Conservation (phyloP, 2,113 vertebrate species). For the Eulemur macaco region DNA sequence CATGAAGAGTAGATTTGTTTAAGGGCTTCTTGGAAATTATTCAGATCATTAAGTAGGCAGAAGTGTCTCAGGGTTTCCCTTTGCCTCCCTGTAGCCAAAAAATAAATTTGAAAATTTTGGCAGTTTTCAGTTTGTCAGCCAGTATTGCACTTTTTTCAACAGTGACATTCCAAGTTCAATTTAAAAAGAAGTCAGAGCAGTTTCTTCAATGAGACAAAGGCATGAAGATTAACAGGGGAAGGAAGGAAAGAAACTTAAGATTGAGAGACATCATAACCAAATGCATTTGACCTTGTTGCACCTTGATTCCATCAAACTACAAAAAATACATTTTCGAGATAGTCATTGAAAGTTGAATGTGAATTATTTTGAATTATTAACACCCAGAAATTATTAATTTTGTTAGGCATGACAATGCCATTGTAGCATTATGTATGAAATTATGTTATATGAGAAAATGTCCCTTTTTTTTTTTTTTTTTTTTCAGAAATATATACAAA, state of each 20-base stretch:
- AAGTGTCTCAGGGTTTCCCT: background rate
- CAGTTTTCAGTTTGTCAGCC: constrained; percentile 86
- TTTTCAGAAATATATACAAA: background rate
- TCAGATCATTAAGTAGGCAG: background rate
- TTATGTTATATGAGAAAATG: constrained; percentile 31
- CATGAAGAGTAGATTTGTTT: constrained; percentile 12
- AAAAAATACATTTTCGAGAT: background rate
- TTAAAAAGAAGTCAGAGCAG: constrained; percentile 83
- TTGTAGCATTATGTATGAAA: background rate
- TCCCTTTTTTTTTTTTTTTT: background rate
- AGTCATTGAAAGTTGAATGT: constrained; percentile 10
- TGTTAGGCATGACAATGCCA: constrained; percentile 13
- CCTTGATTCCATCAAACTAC: constrained; percentile 16
- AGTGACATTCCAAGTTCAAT: constrained; percentile 86
- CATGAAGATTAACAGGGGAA: background rate
- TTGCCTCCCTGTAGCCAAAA: constrained; percentile 59
- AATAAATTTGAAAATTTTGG: constrained; percentile 79
- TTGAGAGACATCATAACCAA: background rate
- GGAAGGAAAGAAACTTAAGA: background rate
- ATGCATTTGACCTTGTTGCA: background rate
- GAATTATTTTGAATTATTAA: constrained; percentile 14
- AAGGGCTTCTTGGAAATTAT: background rate
- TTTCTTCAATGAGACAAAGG: background rate
- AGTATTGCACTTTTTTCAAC: constrained; percentile 80
- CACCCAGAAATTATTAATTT: constrained; percentile 25